These are phyloP conservation scores for Chrysodeixis includens DNA, from an alignment of 2,888 invertebrate species.

Conservation along the genomic window DNA sequence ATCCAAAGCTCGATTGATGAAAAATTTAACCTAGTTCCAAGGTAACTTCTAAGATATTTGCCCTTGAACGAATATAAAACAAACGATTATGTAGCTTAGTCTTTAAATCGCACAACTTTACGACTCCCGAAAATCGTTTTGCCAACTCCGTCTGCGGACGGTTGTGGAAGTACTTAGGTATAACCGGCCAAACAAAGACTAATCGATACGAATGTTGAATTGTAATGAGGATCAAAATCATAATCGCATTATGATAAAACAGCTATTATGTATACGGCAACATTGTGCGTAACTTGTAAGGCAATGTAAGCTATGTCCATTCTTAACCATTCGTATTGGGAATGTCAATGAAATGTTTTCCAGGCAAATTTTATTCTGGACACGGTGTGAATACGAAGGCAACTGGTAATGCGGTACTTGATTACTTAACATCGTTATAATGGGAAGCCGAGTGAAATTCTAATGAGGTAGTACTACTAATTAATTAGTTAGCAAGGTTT, in stretches of 20 bases:
- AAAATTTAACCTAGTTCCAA: conserved; percentile 2
- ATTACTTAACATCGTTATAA: conserved; percentile 59
- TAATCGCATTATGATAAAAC: conserved; percentile 13
- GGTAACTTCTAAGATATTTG: conserved; percentile 1
- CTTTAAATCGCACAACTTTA: conserved; percentile 28
- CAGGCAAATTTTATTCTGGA: conserved; percentile 70
- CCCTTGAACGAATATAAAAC: conserved; percentile 30
- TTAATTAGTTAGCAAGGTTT: conserved; percentile 12
- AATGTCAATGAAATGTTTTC: conserved; percentile 71
- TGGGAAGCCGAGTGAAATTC: conserved; percentile 63
- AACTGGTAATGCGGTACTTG: conserved; percentile 54
- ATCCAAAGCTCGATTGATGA: no score
- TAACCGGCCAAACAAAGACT: conserved; percentile 17
- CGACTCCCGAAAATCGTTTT: conserved; percentile 26
- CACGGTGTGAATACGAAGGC: conserved; percentile 69
- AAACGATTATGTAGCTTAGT: conserved; percentile 15
- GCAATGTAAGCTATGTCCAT: conserved; percentile 39
- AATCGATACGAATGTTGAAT: conserved; percentile 32
- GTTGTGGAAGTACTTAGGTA: conserved; percentile 18
- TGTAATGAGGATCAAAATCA: conserved; percentile 12
- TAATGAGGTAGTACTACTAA: conserved; percentile 54
- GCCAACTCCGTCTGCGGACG: conserved; percentile 17
- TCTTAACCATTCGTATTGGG: conserved; percentile 63
- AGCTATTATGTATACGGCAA: conserved; percentile 26
- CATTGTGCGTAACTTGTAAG: conserved; percentile 26